phyloP scores from a whole-genome alignment of 1,140 invertebrate species.

The Globodera rostochiensis region DNA sequence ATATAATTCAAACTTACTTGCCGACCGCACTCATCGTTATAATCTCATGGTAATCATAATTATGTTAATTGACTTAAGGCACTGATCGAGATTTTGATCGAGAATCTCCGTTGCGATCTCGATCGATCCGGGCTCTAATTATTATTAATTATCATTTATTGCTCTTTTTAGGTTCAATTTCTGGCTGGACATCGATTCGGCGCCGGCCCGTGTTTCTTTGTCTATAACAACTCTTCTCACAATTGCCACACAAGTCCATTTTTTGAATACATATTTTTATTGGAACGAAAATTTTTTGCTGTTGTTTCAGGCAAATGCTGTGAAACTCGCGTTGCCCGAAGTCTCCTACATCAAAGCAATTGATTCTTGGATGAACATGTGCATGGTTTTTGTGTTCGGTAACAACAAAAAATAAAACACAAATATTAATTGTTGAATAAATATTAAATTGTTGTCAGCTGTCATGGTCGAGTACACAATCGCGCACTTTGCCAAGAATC shows the following conservation, averaged over 20 bases:
- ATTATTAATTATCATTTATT: neutral
- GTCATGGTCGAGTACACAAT: slow-evolving; percentile 65
- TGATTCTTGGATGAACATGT: slow-evolving; percentile 49
- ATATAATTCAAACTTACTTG: slow-evolving; percentile 64
- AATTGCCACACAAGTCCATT: slow-evolving; percentile 18
- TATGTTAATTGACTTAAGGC: too few relatives aligned
- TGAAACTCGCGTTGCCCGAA: slow-evolving; percentile 60
- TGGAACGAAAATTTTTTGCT: neutral
- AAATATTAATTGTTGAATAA: neutral
- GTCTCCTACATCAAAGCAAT: slow-evolving; percentile 62
- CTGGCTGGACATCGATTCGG: slow-evolving; percentile 67
- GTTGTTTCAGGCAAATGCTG: slow-evolving; percentile 53
- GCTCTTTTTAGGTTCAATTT: slow-evolving; percentile 58
- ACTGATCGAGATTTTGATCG: too few relatives aligned
- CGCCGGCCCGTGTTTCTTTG: slow-evolving; percentile 66
- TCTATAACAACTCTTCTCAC: slow-evolving; percentile 59
- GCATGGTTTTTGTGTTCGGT: slow-evolving; percentile 48
- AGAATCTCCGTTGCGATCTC: too few relatives aligned
- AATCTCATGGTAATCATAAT: slow-evolving; percentile 55
- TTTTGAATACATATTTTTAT: neutral
- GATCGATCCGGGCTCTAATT: neutral
- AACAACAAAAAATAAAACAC: neutral
- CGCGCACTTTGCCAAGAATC: slow-evolving; percentile 63
- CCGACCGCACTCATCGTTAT: slow-evolving; percentile 63
- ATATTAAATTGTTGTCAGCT: slow-evolving; percentile 32